These are phyloP conservation scores for Eurois occulta DNA, from an alignment of 2,888 invertebrate species.

Conservation along the genomic window DNA sequence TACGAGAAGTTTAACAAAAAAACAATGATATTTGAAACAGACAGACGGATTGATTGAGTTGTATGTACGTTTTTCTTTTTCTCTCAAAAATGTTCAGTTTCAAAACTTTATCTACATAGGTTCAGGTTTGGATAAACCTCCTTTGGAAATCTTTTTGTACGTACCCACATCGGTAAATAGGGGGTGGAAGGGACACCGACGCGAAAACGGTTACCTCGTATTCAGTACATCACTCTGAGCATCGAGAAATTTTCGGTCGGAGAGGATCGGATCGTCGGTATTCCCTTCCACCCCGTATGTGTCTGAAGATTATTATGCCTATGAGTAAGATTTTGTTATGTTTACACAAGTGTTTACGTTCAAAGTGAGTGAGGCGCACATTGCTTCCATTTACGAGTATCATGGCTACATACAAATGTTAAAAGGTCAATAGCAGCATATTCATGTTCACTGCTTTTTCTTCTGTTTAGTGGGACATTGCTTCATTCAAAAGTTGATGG, in stretches of 20 bases:
- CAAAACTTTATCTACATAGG: neutral
- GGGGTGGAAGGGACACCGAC: too few species aligned
- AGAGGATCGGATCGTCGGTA: too few species aligned
- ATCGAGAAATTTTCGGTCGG: too few species aligned
- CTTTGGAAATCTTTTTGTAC: neutral
- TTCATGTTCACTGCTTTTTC: neutral
- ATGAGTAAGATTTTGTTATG: constrained; percentile 23
- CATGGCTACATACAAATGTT: neutral
- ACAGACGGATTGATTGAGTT: constrained; percentile 1
- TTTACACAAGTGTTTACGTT: constrained; percentile 41
- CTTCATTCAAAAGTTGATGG: neutral
- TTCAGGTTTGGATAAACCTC: neutral
- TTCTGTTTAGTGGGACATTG: neutral
- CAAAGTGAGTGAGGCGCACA: neutral
- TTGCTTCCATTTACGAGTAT: neutral
- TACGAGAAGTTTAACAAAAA: constrained; percentile 18
- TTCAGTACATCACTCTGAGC: too few species aligned
- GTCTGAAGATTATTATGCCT: constrained; percentile 3
- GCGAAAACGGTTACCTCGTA: too few species aligned
- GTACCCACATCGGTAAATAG: neutral
- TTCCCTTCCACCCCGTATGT: too few species aligned
- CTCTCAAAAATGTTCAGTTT: neutral
- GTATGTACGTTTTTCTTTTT: neutral
- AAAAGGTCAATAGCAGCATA: neutral
- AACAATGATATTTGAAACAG: neutral